Evolutionary conservation across 2,888 invertebrate genomes (phyloP), one percentile per base, ranked within the genome.

Genomic region (Anodontia alba): DNA sequence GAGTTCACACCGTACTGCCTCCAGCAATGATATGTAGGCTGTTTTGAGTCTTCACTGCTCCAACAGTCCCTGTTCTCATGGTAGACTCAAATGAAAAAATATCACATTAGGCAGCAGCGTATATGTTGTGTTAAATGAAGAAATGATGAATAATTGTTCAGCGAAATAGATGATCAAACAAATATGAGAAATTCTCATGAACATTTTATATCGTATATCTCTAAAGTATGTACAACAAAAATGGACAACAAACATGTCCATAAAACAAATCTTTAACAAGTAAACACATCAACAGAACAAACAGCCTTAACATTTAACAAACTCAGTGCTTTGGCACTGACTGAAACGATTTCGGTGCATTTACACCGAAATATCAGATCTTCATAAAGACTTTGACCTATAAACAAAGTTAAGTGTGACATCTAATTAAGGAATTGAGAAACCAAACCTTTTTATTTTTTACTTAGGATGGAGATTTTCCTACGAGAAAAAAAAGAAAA

Each of bases 181-280:
- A n/a, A 23, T 7, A 62, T 62, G 62, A 62, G 33, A 17, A 62
- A 62, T 46, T 12, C 3, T 20, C 62, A 62, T 62, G 62, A 62
- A 62, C 62, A 62, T 62, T 33, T 62, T 33, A 62, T 62, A 62
- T 49, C 42, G 20, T 62, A 62, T 62, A 3, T 62, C 62, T 62
- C 7, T 62, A 20, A 33, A 26, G 33, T 62, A 62, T 62, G 31
- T 62, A 62, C 62, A 62, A 62, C 33, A 33, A 62, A 62, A 33
- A 12, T 31, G 57, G 57, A 57, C 57, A 2, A 23, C 26, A 62
- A 62, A 31, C 31, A 33, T 33, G 62, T 33, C 62, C 62, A 33
- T 62, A 33, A 62, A 62, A 62, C 62, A 62, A 62, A 62, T 62
- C 62, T 62, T 33, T 62, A 62, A 62, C 62, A 62, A 62, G 62